Evolutionary conservation across 2,888 invertebrate species (phyloP).

Genomic region (Pheosia tremula): DNA sequence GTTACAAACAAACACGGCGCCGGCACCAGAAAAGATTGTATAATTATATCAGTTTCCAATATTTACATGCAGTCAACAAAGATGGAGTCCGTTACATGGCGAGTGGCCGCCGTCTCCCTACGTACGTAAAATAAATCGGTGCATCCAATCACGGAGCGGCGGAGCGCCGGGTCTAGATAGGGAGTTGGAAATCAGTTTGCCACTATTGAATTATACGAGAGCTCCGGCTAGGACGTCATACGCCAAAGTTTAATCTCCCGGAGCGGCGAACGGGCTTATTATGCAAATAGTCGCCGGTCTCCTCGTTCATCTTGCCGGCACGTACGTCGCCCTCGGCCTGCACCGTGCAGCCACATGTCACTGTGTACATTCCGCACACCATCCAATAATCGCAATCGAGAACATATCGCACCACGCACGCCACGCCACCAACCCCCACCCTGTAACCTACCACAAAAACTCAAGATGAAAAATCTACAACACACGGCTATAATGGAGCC

Average conservation of each 20-base stretch:
- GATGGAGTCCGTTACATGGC: constrained; percentile 54
- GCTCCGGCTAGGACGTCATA: constrained; percentile 77
- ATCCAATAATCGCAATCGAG: constrained; percentile 26
- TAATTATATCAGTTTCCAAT: constrained; percentile 66
- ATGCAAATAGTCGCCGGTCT: constrained; percentile 75
- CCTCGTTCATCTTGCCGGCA: constrained; percentile 71
- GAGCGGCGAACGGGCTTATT: constrained; percentile 78
- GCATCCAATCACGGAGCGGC: constrained; percentile 65
- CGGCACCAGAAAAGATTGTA: constrained; percentile 52
- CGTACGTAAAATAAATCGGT: constrained; percentile 60
- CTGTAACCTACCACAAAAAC: constrained; percentile 19
- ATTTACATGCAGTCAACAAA: constrained; percentile 54
- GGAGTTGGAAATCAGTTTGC: constrained; percentile 78
- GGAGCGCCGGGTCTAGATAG: constrained; percentile 49
- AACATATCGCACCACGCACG: constrained; percentile 18
- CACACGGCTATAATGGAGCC: constrained; percentile 56
- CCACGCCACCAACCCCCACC: too few relatives aligned
- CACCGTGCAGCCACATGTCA: constrained; percentile 21
- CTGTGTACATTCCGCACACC: constrained; percentile 28
- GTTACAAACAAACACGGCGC: constrained; percentile 34
- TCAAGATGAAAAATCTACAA: constrained; percentile 57
- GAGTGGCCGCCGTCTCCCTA: constrained; percentile 50
- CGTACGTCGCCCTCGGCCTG: constrained; percentile 53
- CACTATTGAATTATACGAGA: constrained; percentile 81
- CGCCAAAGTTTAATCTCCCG: constrained; percentile 80